Conservation (phyloP, 2,888 invertebrate species). For the Litoditis marina region DNA sequence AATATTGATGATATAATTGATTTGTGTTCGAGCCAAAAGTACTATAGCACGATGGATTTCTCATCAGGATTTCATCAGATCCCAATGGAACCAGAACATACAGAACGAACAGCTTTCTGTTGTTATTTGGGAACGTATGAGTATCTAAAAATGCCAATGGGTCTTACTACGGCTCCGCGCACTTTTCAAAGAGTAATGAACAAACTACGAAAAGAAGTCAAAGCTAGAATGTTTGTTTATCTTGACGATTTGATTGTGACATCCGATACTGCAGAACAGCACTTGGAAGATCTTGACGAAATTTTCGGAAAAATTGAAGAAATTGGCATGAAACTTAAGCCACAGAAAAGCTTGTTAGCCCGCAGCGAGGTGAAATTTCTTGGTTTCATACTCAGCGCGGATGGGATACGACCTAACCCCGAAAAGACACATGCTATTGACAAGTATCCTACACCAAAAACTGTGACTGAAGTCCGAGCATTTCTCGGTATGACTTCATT, state of each 20-base stretch:
- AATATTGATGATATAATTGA: constrained; percentile 11
- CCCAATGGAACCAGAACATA: constrained; percentile 3
- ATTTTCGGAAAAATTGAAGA: not conserved
- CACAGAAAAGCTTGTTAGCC: constrained; percentile 7
- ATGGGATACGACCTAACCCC: constrained; percentile 1
- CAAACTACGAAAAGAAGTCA: not conserved
- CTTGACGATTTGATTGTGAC: constrained; percentile 9
- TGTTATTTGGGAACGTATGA: constrained; percentile 3
- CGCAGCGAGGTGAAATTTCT: not conserved
- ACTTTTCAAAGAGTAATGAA: constrained; percentile 19
- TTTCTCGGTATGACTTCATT: constrained; percentile 12
- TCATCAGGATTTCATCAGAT: constrained; percentile 15
- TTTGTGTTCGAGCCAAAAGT: not conserved
- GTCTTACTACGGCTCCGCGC: constrained; percentile 13
- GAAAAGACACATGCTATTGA: not conserved
- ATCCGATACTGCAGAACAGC: not conserved
- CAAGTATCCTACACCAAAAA: constrained; percentile 10
- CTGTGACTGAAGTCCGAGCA: constrained; percentile 3
- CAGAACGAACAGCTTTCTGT: constrained; percentile 18
- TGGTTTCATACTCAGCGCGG: constrained; percentile 1
- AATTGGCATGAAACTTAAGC: not conserved
- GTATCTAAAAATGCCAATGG: constrained; percentile 18
- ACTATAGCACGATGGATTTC: constrained; percentile 17
- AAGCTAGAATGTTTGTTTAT: not conserved
- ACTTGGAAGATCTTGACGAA: constrained; percentile 15